These are phyloP conservation scores for Hiodon alosoides DNA, from an alignment of 2,113 vertebrate species.

Conservation along the genomic window DNA sequence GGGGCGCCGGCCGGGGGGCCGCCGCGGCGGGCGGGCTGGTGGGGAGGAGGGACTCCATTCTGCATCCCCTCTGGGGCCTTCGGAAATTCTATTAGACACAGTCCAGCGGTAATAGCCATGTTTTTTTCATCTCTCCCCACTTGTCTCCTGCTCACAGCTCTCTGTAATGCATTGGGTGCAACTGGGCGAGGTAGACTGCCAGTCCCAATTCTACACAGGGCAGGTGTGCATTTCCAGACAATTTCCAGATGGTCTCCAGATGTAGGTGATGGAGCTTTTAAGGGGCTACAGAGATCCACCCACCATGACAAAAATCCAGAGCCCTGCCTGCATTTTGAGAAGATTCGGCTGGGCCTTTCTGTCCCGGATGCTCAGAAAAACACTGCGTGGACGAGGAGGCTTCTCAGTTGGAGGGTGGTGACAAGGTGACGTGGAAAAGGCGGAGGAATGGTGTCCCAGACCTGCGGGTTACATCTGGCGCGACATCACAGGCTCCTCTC, in stretches of 20 bases:
- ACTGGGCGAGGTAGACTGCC: background rate
- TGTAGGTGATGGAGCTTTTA: background rate
- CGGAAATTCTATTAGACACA: constrained; percentile 24
- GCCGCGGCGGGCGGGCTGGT: too few relatives aligned
- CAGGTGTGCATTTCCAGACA: background rate
- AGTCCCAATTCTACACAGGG: background rate
- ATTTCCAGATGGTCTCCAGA: background rate
- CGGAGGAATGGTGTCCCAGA: background rate
- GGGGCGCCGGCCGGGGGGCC: background rate
- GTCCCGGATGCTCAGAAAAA: background rate
- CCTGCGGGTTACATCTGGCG: too few relatives aligned
- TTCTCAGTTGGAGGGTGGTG: background rate
- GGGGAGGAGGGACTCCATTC: background rate
- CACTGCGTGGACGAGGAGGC: background rate
- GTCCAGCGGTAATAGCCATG: constrained; percentile 18
- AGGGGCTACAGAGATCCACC: background rate
- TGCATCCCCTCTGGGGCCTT: background rate
- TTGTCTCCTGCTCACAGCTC: background rate
- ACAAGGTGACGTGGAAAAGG: background rate
- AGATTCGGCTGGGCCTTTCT: background rate
- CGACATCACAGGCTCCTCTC: too few relatives aligned
- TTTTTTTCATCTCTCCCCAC: constrained; percentile 6
- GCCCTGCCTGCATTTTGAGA: background rate
- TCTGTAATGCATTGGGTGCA: background rate
- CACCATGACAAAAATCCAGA: background rate